Conservation (phyloP, 2,888 invertebrate species). For the Tipula unca region DNA sequence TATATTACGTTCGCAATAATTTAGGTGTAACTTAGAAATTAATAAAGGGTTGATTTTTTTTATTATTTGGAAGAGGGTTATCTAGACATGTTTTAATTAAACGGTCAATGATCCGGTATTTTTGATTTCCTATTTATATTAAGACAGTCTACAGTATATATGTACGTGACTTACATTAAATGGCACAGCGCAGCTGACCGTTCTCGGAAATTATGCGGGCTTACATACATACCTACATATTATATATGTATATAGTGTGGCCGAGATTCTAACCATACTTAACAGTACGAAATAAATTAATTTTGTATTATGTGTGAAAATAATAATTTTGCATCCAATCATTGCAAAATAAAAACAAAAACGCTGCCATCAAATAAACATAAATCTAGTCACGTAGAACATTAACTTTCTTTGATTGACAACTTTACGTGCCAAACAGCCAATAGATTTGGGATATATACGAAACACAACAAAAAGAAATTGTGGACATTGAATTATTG, state of each 20-base stretch:
- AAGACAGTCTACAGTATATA: background rate
- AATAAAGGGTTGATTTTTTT: background rate
- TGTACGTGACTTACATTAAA: background rate
- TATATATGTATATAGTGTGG: background rate
- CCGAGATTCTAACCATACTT: background rate
- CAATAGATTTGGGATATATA: background rate
- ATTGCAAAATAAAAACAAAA: background rate
- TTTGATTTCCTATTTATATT: background rate
- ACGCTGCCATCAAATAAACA: background rate
- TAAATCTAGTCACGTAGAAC: background rate
- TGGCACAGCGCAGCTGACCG: background rate
- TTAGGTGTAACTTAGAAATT: background rate
- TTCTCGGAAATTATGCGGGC: background rate
- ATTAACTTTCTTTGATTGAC: background rate
- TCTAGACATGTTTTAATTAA: slow-evolving; percentile 8
- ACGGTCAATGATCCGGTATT: background rate
- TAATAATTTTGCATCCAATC: background rate
- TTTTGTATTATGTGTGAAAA: background rate
- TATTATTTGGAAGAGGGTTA: background rate
- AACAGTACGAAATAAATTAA: background rate
- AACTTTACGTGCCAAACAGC: background rate
- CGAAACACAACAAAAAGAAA: background rate
- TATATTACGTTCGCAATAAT: background rate
- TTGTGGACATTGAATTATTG: background rate
- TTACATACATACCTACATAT: background rate